Evolutionary conservation across 2,113 vertebrate genomes (phyloP).

Genomic region (Heliornis fulica): DNA sequence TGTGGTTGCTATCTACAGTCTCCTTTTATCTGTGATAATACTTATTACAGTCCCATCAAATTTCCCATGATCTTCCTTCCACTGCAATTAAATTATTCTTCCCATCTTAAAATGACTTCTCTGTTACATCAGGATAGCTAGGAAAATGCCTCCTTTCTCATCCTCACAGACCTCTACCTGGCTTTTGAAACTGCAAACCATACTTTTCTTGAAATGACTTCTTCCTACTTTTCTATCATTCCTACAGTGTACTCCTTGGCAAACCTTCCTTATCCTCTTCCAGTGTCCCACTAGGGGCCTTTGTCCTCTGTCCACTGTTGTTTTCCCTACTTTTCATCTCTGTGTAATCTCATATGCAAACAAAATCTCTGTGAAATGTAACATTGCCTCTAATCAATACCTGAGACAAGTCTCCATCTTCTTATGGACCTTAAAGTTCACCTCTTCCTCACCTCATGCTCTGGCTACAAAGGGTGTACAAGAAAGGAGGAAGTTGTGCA

Average conservation of each 20-base stretch:
- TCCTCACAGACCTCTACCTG: background rate
- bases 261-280: background rate
- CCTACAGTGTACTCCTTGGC: background rate
- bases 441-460: background rate
- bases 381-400: background rate
- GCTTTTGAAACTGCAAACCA: background rate
- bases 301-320: background rate
- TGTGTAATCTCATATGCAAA: background rate
- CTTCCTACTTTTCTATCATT: background rate
- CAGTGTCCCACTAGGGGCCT: background rate
- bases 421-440: background rate
- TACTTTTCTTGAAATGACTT: background rate
- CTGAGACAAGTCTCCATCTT: background rate
- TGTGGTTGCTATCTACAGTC: background rate
- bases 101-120: background rate
- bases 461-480: background rate
- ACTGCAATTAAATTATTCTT: background rate
- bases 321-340: background rate
- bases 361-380: background rate
- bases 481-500: background rate
- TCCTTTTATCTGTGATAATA: background rate
- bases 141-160: background rate
- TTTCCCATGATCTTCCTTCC: background rate
- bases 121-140: background rate
- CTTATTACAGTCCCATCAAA: background rate